Conservation (phyloP, 2,113 vertebrate species). For the Apodemus sylvaticus region DNA sequence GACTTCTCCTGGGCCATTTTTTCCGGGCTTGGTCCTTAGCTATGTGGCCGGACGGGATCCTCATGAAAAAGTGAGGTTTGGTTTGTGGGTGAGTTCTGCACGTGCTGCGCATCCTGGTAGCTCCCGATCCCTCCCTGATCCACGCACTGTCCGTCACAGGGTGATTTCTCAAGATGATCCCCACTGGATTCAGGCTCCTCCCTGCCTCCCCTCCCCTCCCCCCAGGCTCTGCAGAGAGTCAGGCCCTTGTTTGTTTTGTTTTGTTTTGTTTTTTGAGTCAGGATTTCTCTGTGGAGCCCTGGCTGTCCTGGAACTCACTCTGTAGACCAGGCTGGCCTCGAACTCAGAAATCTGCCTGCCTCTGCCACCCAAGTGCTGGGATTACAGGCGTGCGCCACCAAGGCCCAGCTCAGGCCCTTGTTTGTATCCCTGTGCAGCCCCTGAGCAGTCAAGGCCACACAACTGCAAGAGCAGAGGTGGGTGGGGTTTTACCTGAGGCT, state of each 20-base stretch:
- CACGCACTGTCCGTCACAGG: rapidly evolving
- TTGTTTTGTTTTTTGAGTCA: too few relatives aligned
- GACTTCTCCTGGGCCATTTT: rapidly evolving
- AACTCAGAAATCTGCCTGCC: too few relatives aligned
- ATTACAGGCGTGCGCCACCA: too few relatives aligned
- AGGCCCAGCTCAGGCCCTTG: rapidly evolving
- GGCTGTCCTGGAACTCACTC: too few relatives aligned
- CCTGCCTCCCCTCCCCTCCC: not conserved
- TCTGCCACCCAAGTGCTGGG: too few relatives aligned
- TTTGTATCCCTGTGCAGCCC: too few relatives aligned
- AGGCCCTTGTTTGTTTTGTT: rapidly evolving
- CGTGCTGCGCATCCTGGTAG: too few relatives aligned
- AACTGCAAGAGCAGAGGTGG: not conserved
- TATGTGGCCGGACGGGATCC: not conserved
- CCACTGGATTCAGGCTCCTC: not conserved
- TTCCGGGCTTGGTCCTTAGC: not conserved
- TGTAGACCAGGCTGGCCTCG: too few relatives aligned
- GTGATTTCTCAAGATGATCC: not conserved
- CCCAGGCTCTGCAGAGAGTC: too few relatives aligned
- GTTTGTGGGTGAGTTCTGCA: too few relatives aligned
- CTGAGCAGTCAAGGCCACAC: rapidly evolving
- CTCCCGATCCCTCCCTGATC: not conserved
- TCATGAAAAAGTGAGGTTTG: not conserved
- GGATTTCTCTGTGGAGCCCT: too few relatives aligned
- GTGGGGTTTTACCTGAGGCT: too few relatives aligned